Evolutionary conservation across 2,113 vertebrate genomes (phyloP).

Genomic region (Acanthisitta chloris): DNA sequence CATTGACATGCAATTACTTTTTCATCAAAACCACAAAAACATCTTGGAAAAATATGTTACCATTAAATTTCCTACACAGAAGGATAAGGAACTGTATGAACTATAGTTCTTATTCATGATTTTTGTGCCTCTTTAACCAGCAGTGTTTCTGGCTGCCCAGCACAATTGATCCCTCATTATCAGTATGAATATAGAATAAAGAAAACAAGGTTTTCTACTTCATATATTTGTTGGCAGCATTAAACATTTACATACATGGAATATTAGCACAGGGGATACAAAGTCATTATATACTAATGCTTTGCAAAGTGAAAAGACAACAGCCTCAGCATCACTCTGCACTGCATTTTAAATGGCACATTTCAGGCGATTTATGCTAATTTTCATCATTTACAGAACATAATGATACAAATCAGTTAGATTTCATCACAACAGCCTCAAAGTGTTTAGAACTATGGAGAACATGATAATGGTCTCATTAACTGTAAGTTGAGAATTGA

Average conservation of each 20-base stretch:
- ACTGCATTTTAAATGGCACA: conserved; percentile 15
- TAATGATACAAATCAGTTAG: conserved; percentile 31
- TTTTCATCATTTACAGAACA: conserved; percentile 24
- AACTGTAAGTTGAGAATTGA: background rate
- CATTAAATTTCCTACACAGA: rapidly evolving
- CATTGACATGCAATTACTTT: background rate
- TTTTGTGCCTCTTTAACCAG: background rate
- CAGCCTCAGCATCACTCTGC: background rate
- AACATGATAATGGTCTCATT: background rate
- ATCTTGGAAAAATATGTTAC: background rate
- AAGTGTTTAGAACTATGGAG: background rate
- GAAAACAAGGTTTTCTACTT: background rate
- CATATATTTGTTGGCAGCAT: background rate
- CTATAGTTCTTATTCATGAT: background rate
- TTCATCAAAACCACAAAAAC: background rate
- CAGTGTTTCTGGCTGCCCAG: background rate
- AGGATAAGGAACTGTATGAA: background rate
- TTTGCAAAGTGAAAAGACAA: conserved; percentile 22
- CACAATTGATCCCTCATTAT: background rate
- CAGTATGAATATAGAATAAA: background rate
- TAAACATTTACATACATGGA: background rate
- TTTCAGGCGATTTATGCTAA: conserved; percentile 42
- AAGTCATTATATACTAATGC: conserved; percentile 27
- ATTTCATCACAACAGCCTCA: background rate
- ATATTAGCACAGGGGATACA: background rate